phyloP scores from a whole-genome alignment of 92 coral and sea anemone genomes.

The Porites evermanni region DNA sequence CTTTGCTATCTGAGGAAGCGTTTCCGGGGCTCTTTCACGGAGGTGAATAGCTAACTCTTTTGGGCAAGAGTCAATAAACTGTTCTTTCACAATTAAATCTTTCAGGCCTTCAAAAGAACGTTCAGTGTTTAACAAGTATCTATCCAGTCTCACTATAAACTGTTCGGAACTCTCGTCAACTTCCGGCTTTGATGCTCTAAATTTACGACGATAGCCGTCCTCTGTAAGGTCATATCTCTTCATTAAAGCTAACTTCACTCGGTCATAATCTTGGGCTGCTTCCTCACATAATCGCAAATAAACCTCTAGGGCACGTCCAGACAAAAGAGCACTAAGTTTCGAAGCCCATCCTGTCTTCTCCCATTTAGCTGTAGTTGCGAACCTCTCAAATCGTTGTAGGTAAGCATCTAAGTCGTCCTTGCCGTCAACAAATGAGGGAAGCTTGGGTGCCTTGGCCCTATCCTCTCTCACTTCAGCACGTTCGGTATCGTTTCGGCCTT shows the following conservation, averaged over 20 bases:
- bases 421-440: constrained; percentile 61
- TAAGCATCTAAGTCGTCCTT: constrained; percentile 63
- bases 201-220: constrained; percentile 37
- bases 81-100: constrained; percentile 62
- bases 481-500: neutral
- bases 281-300: too few species aligned
- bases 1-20: constrained; percentile 11
- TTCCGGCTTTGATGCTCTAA: too few species aligned
- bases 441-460: constrained; percentile 58
- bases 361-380: too few species aligned
- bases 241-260: too few species aligned
- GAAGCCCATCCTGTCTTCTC: too few species aligned
- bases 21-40: constrained; percentile 43
- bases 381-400: too few species aligned
- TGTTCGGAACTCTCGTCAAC: too few species aligned
- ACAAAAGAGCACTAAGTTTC: too few species aligned
- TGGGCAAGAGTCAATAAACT: constrained; percentile 58
- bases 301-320: too few species aligned
- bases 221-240: too few species aligned
- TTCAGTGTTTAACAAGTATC: constrained; percentile 32
- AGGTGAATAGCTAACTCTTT: constrained; percentile 51
- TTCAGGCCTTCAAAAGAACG: constrained; percentile 35
- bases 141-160: constrained; percentile 34
- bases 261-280: too few species aligned
- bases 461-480: neutral